Percentiles rank a stretch among this genome's conserved stretches.
These are phyloP conservation scores for Brachyhypopomus gauderio DNA, from an alignment of 2,113 vertebrate species.

Conservation along the genomic window DNA sequence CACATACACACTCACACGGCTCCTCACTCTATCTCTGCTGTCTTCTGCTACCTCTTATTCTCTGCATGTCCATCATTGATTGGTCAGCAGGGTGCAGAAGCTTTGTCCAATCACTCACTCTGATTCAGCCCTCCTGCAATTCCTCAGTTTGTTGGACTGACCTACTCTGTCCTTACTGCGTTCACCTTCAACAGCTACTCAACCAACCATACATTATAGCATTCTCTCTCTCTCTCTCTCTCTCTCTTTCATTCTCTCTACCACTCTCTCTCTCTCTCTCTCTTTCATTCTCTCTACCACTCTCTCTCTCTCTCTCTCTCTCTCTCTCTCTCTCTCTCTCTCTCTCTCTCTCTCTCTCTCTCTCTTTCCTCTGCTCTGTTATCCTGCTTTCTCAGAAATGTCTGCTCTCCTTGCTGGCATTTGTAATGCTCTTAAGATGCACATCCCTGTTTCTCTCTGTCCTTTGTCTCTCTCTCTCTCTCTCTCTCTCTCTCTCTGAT, in stretches of 20 bases:
- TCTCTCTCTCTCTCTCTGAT: neutral
- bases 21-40: slow-evolving; percentile 1
- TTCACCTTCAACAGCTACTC: neutral
- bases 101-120: slow-evolving; percentile 24
- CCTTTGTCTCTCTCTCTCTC: neutral
- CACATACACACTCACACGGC: neutral
- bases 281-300: no score
- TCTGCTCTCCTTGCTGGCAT: neutral
- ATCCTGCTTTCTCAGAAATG: neutral
- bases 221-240: neutral
- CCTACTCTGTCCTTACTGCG: slow-evolving; percentile 39
- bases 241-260: slow-evolving; percentile 42
- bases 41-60: slow-evolving; percentile 4
- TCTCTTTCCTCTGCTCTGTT: neutral
- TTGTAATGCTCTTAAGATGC: neutral
- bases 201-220: neutral
- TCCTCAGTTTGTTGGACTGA: slow-evolving; percentile 13
- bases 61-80: slow-evolving; percentile 19
- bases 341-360: slow-evolving; percentile 33
- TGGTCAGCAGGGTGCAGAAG: slow-evolving; percentile 27
- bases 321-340: slow-evolving; percentile 31
- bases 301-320: slow-evolving; percentile 18
- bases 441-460: neutral
- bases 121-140: slow-evolving; percentile 24
- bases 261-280: neutral